Evolutionary conservation across 2,113 vertebrate genomes (phyloP), one percentile per base, ranked within the genome.

Genomic region (Aphyosemion australe): DNA sequence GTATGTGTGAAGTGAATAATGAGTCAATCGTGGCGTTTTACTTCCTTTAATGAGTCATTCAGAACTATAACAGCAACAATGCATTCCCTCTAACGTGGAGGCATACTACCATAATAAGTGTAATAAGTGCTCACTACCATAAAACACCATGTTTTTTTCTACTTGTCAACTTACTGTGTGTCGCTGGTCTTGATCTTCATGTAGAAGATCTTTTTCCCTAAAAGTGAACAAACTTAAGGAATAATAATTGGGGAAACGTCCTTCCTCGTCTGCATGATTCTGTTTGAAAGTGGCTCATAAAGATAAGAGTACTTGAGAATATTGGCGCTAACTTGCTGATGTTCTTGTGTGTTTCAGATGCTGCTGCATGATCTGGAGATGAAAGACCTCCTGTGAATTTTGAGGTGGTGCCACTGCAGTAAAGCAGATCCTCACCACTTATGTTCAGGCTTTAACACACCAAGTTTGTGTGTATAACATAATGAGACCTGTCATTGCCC

Each of bases 321-420:
- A 53, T 55, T 6, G 14, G 8, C 2, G 6, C 58, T 84, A 46
- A 71, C 63, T 50, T 50, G 53, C 48, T 76, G 43, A 61, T 65
- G 43, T 58, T 83, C 6, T 20, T 74, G n/a, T 87, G 70, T 84
- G 67, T 91, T 90, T 80, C 80, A 91, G 88, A 78, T 72, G 60
- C 83, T 61, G 70, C 37, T 65, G 13, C 48, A n/a, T 1, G 1
- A 57, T 13, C 43, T 14, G 64, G 71, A 49, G 74, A 71, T 52
- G 46, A 74, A 74, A 65, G 76, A 52, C 79, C 63, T 34, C 41
- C 42, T 70, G 55, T 55, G 59, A 72, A 49, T 64, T 43, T 61
- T 19, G 54, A 72, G 49, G 43, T 56, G 62, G 54, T 53, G 58
- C 45, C 73, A 62, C 79, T 16, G 39, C 63, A 69, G 46, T 66